Base-by-base conservation (phyloP, 2,888 invertebrate species). In the Eudemis profundana region DNA sequence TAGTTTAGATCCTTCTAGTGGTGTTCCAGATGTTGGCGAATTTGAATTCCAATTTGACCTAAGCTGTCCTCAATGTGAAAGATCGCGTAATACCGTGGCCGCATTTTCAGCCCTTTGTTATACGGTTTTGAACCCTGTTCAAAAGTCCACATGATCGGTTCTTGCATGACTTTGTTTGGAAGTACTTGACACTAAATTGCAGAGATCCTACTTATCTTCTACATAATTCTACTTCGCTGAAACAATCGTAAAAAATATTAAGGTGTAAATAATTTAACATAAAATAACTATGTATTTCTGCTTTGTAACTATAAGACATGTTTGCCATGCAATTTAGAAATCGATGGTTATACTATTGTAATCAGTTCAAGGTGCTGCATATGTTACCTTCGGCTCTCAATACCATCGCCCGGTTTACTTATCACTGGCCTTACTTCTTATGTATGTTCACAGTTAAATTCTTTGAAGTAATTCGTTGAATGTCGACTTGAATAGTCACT, bases 311-410 rank as follows among this genome's bases (percentile, higher is more conserved):
- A 21, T 21, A n/a, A 46, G 14, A 14, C 14, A 7, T 27, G 8
- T 47, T 27, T 3, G 8, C n/a, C 8, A n/a, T 27, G 27, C n/a
- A 36, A 8, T 60, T 40, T 40, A 49, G 17, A 60, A 60, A 49
- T 40, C 38, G 33, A 40, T 50, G 33, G 40, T 15, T 38, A 27
- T 29, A 27, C 49, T 17, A 38, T 40, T 50, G 49, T 50, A 40
- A 50, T 60, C 60, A 40, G 49, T 50, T 40, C 60, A 60, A 49
- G 49, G 38, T 27, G 3, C n/a, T 19, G 60, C 60, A 60, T 60
- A 27, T 50, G 27, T 33, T 42, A 61, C 60, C 50, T 61, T 61
- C 50, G 19, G 19, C 42, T 50, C 42, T 61, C 50, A 61, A 50
- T 61, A 42, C 27, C 50, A 29, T 29, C 40, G 15, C 42, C n/a